phyloP scores from a whole-genome alignment of 2,797 vertebrate species.

The Phaenicophaeus curvirostris region DNA sequence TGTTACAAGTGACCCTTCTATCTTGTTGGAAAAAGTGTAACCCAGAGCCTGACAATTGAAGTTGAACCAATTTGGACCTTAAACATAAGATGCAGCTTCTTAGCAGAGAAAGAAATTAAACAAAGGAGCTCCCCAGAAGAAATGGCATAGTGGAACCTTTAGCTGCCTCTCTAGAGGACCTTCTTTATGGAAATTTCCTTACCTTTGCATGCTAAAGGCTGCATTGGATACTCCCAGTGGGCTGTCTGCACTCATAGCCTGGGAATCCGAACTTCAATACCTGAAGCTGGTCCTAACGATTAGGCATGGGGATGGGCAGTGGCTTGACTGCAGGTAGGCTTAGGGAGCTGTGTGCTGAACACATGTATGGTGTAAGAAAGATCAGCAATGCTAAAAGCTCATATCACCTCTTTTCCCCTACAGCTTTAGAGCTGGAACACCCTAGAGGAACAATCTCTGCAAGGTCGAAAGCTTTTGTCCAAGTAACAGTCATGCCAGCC shows the following conservation, averaged over 20 bases:
- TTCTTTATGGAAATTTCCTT: background rate
- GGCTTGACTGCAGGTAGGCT: background rate
- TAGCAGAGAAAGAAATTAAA: background rate
- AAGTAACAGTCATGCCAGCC: slow-evolving; percentile 74
- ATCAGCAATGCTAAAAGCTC: background rate
- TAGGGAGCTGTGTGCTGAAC: background rate
- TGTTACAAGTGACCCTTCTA: background rate
- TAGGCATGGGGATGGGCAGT: background rate
- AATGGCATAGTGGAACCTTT: background rate
- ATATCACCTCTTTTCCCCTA: background rate
- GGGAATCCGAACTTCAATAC: background rate
- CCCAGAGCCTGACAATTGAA: background rate
- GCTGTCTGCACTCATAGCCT: background rate
- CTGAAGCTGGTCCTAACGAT: background rate
- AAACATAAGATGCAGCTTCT: background rate
- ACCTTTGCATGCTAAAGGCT: background rate
- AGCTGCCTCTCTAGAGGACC: background rate
- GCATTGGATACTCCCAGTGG: background rate
- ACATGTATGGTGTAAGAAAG: background rate
- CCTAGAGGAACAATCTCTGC: slow-evolving; percentile 79
- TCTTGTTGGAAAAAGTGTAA: background rate
- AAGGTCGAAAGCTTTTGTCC: slow-evolving; percentile 78
- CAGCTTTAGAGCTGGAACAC: slow-evolving; percentile 85
- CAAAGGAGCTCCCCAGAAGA: background rate
- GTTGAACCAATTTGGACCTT: background rate